Evolutionary conservation across 1,140 invertebrate genomes (phyloP).

Genomic region (Drosophila bocki): DNA sequence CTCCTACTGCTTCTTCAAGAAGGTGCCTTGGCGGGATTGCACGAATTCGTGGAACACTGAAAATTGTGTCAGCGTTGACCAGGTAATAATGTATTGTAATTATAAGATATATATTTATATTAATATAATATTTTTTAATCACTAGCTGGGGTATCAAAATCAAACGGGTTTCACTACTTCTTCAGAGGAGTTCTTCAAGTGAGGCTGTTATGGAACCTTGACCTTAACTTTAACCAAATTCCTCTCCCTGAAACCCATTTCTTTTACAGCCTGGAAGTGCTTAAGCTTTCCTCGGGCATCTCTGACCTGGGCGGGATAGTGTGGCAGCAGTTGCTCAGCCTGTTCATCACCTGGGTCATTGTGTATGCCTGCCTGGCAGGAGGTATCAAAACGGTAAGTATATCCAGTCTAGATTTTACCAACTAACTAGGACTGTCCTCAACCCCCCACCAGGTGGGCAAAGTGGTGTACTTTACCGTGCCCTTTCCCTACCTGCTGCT

Average conservation of each 20-base stretch:
- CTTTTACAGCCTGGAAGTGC: slow-evolving; percentile 88
- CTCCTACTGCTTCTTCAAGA: slow-evolving; percentile 88
- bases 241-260: not conserved
- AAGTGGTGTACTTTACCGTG: slow-evolving; percentile 94
- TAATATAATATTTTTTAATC: not conserved
- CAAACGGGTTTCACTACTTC: slow-evolving; percentile 87
- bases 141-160: slow-evolving; percentile 12
- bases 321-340: slow-evolving; percentile 90
- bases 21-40: slow-evolving; percentile 95
- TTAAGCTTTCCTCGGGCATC: slow-evolving; percentile 89
- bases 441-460: slow-evolving; percentile 66
- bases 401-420: not conserved
- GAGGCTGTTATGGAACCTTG: slow-evolving; percentile 59
- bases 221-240: not conserved
- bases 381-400: slow-evolving; percentile 90
- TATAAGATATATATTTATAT: not conserved
- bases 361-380: slow-evolving; percentile 93
- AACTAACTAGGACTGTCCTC: not conserved
- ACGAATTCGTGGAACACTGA: slow-evolving; percentile 95
- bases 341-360: slow-evolving; percentile 90
- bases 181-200: slow-evolving; percentile 95
- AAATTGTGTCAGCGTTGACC: slow-evolving; percentile 86
- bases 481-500: slow-evolving; percentile 94
- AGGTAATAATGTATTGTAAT: slow-evolving; percentile 9
- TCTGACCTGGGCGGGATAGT: slow-evolving; percentile 89